phyloP scores from a whole-genome alignment of 2,797 vertebrate species.

The Alosa sapidissima region DNA sequence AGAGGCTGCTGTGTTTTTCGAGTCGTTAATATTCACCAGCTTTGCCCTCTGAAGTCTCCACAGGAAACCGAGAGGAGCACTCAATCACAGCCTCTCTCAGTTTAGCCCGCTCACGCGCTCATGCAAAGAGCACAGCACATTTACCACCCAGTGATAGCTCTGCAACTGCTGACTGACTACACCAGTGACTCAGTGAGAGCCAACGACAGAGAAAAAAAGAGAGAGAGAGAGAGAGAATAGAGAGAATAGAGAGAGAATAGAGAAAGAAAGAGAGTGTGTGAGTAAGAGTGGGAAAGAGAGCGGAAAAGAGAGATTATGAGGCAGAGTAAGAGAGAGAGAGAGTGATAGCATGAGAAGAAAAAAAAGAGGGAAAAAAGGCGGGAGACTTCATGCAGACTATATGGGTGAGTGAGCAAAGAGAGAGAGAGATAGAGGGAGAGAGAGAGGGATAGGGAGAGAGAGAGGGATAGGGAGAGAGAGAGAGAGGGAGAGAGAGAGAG shows the following conservation, averaged over 20 bases:
- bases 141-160: neutral
- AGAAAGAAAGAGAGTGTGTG: neutral
- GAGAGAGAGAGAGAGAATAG: neutral
- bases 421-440: neutral
- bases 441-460: neutral
- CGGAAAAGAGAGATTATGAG: neutral
- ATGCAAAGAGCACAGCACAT: neutral
- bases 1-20: neutral
- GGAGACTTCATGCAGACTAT: neutral
- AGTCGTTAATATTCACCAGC: slow-evolving; percentile 33
- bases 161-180: neutral
- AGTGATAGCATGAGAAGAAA: neutral
- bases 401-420: neutral
- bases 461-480: neutral
- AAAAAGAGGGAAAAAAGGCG: neutral
- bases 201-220: neutral
- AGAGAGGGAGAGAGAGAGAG: neutral
- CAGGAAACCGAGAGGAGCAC: neutral
- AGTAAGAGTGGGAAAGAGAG: neutral
- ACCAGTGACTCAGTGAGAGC: neutral
- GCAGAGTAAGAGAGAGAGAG: neutral
- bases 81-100: slow-evolving; percentile 20
- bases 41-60: slow-evolving; percentile 22
- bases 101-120: slow-evolving; percentile 11
- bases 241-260: neutral